phyloP scores from a whole-genome alignment of 2,797 vertebrate species.

The Phoebastria nigripes region DNA sequence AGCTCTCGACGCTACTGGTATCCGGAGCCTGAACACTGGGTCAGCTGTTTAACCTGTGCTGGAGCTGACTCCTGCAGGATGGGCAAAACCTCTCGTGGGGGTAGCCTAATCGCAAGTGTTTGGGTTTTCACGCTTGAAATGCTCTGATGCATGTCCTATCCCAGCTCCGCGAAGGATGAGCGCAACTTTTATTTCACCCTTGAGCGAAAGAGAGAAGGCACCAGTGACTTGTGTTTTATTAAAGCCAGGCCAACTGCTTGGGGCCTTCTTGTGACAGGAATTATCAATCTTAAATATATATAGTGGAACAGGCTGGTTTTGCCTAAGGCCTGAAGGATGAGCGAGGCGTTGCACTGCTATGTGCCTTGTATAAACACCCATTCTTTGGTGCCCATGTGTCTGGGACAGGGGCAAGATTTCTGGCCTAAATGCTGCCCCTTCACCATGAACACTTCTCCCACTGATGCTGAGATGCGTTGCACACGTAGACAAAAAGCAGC shows the following conservation, averaged over 20 bases:
- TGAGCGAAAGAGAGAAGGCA: background rate
- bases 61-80: background rate
- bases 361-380: background rate
- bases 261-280: conserved; percentile 36
- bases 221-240: conserved; percentile 43
- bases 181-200: conserved; percentile 23
- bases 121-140: background rate
- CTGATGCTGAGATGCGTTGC: background rate
- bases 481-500: background rate
- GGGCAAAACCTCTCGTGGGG: background rate
- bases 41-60: background rate
- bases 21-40: background rate
- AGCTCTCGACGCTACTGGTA: background rate
- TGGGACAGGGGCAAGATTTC: background rate
- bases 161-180: background rate
- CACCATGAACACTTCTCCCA: background rate
- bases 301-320: background rate
- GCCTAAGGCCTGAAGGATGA: background rate
- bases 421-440: background rate
- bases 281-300: conserved; percentile 38
- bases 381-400: background rate
- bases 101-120: rapidly evolving
- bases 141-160: background rate
- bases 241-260: conserved; percentile 47
- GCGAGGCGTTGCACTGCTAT: background rate